phyloP scores from a whole-genome alignment of 2,888 invertebrate species.

The Nemapogon koenigi region DNA sequence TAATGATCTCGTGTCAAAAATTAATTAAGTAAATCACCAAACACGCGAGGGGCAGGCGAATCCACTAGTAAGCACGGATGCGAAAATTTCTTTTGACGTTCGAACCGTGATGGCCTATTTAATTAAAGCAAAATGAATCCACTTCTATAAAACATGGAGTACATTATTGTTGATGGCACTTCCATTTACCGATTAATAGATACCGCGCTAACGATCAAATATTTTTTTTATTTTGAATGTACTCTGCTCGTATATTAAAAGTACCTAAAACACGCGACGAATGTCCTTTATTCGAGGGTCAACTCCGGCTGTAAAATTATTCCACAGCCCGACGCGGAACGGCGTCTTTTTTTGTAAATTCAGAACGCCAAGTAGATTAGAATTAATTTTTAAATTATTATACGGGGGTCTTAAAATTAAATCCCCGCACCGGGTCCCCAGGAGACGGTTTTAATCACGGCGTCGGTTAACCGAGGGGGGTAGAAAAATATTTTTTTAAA shows the following conservation, averaged over 20 bases:
- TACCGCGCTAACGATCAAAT: background rate
- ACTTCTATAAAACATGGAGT: constrained; percentile 1
- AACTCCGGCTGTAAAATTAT: background rate
- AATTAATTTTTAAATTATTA: constrained; percentile 18
- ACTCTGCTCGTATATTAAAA: no score
- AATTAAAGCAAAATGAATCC: constrained; percentile 8
- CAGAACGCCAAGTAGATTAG: constrained; percentile 18
- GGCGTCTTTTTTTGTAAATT: background rate
- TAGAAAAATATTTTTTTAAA: constrained; percentile 5
- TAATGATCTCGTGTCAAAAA: constrained; percentile 30
- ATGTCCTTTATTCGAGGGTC: no score
- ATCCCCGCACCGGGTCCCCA: constrained; percentile 3
- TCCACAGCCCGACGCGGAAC: background rate
- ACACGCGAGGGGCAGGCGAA: constrained; percentile 2
- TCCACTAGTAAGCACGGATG: constrained; percentile 1
- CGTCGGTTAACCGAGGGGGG: constrained; percentile 2
- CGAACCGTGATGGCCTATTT: constrained; percentile 6
- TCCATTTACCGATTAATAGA: constrained; percentile 5
- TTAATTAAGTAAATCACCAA: constrained; percentile 30
- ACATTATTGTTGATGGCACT: constrained; percentile 1
- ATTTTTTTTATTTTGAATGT: background rate
- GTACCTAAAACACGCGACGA: no score
- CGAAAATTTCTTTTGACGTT: constrained; percentile 4
- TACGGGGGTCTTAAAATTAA: constrained; percentile 6
- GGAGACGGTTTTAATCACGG: constrained; percentile 11